Evolutionary conservation across 1,140 invertebrate species (phyloP), one percentile per base, ranked within the genome.

Genomic region (Calephelis nemesis): DNA sequence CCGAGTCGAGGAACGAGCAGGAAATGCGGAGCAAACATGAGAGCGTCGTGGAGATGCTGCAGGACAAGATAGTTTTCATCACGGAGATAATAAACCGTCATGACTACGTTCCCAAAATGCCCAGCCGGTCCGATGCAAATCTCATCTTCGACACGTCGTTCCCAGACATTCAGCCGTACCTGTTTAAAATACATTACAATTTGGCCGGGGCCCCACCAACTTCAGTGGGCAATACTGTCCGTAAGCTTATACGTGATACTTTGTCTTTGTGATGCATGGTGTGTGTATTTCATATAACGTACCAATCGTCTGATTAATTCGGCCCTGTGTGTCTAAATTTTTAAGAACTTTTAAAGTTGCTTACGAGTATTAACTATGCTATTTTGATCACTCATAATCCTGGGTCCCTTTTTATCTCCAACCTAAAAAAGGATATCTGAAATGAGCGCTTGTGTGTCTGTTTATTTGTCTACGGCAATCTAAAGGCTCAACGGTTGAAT

Each of bases 81-180:
- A 97, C 97, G 0, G 97, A 99, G 88, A 95, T 97, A 5, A 98
- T 99, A 94, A 99, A 99, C 87, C 93, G 96, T 50, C 96, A 98
- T 86, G 97, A 99, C 80, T 99, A 98, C 91, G 94, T 99, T 48
- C 98, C 98, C 4, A 98, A 98, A 91, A 98, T 98, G 94, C 98
- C 98, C 62, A 96, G 95, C 82, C 96, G 97, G 82, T 96, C 96
- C 9, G 98, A 99, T 85, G 92, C 99, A 58, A 98, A 98, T 91
- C 93, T 98, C 60, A 96, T 99, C 68, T 99, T 99, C 88, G 98
- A 99, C 87, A 98, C 97, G 3, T 95, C 95, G 10, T 98, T 96
- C 90, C 90, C 94, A 3, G 98, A 99, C 89, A 96, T 98, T 58
- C 98, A 99, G 86, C 98, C 98, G 47, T 99, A 99, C 92, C 93